Evolutionary conservation across 1,140 invertebrate genomes (phyloP), one percentile per base, ranked within the genome.

Genomic region (Drosophila ercepeae): DNA sequence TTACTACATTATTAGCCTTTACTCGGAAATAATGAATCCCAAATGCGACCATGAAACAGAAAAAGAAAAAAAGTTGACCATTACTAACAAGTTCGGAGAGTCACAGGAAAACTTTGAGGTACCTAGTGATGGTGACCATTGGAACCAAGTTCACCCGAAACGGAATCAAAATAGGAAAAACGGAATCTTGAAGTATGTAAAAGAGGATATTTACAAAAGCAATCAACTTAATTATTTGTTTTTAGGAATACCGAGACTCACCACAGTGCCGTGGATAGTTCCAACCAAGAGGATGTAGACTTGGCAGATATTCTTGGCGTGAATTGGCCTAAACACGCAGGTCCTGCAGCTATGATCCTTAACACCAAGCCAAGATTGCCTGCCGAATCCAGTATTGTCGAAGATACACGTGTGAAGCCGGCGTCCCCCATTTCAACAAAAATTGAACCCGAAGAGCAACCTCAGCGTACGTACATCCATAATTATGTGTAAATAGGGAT

Each of bases 281-380:
- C 63, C 18, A 16, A 23, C n/a, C 29, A 61, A 11, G 23, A 53
- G 29, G 46, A 61, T 41, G 63, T 91, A 25, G 90, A 92, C 59
- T 72, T 92, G 57, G 88, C 89, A 14, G 91, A 91, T 50, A 70
- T 90, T 9, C 83, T 92, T 16, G 91, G 90, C n/a, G 59, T 68
- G n/a, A 74, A 73, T n/a, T 92, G 91, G 91, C 58, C 84, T 1
- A 75, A 68, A 18, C 69, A 52, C 5, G 74, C 81, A 1, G 90
- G 91, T 29, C 51, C 59, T 27, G 69, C 45, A 4, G 76, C 61
- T 29, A 63, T 58, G 34, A 54, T 78, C 8, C 63, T 78, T 21
- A 78, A 78, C 50, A 78, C 78, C 46, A 63, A 45, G 36, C 34
- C 6, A 27, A 46, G 54, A 69, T 14, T 36, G 1, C 13, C n/a